Base-by-base conservation (phyloP, 53 echinoderm and acorn worm species). In the Echinarachnius parma region DNA sequence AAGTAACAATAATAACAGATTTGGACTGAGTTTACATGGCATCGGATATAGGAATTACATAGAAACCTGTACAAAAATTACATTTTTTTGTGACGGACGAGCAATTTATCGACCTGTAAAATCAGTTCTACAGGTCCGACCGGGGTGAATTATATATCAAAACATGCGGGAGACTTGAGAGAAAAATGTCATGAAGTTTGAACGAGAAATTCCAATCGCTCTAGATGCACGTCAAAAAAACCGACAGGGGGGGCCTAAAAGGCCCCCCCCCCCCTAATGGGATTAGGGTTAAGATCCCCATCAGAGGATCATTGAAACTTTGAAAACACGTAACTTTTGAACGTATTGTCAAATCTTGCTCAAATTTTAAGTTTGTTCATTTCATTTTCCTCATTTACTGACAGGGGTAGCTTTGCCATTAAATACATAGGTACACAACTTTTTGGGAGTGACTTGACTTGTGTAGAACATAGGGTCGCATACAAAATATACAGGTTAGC, bases 111-210 rank as follows among this genome's bases (percentile, higher is more conserved):
- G 60, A 29, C 60, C 60, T 59, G 31, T 59, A 59, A 59, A 59
- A 59, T 59, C 60, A 31, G 60, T 59, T 59, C 60, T 59, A 59
- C 31, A 59, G 7, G 60, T 59, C 31, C 33, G 60, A 59, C 33
- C 60, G 19, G 31, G 33, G 60, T 59, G 60, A 59, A 59, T 59
- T 32, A 59, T 59, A 59, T 32, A 59, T 59, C 60, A 59, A 59
- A 59, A 59, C 33, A 59, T 59, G 60, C 32, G 33, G 60, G 60
- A 59, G 60, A 59, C 33, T 59, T 32, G 60, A 59, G 60, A 59
- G 33, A 32, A 59, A 59, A 59, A 31, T 16, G 60, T 59, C 31
- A 32, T 59, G 60, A 59, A 59, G 60, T 59, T 59, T 59, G 33
- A 31, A 32, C 60, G 60, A 1, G 33, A 29, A 59, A 59, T 59